These are phyloP conservation scores for Cossypha heuglini DNA, from an alignment of 2,797 vertebrate species.

Conservation along the genomic window DNA sequence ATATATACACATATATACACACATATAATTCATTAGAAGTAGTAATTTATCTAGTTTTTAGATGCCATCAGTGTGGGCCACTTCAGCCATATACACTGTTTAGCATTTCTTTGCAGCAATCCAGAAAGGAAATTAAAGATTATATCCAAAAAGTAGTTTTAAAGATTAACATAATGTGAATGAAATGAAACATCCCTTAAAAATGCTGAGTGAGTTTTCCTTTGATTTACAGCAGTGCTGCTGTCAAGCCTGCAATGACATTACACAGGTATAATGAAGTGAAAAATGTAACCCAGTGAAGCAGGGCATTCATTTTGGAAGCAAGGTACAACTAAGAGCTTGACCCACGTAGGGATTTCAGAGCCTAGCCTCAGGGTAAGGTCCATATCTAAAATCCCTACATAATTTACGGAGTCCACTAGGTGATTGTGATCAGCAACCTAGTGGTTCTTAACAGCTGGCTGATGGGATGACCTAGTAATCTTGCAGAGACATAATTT, in stretches of 20 bases:
- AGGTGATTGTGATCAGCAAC: background rate
- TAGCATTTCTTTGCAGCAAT: background rate
- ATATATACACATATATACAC: background rate
- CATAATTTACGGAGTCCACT: background rate
- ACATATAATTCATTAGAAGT: background rate
- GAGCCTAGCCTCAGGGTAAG: background rate
- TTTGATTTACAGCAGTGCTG: constrained; percentile 1
- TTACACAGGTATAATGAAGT: background rate
- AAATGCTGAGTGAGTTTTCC: background rate
- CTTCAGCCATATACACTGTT: background rate
- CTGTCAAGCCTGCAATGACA: background rate
- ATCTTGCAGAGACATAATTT: background rate
- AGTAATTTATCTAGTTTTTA: background rate
- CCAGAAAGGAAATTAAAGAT: constrained; percentile 37
- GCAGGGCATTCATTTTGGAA: constrained; percentile 1
- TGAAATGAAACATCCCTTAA: background rate
- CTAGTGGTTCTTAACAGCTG: background rate
- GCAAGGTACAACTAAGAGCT: background rate
- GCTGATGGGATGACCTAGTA: background rate
- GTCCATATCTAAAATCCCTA: background rate
- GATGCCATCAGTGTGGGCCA: background rate
- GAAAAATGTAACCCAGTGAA: background rate
- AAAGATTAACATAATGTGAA: constrained; percentile 13
- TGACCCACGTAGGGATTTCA: background rate
- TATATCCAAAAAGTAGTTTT: background rate